phyloP scores from a whole-genome alignment of 2,888 invertebrate species.

The Luffia ferchaultella region DNA sequence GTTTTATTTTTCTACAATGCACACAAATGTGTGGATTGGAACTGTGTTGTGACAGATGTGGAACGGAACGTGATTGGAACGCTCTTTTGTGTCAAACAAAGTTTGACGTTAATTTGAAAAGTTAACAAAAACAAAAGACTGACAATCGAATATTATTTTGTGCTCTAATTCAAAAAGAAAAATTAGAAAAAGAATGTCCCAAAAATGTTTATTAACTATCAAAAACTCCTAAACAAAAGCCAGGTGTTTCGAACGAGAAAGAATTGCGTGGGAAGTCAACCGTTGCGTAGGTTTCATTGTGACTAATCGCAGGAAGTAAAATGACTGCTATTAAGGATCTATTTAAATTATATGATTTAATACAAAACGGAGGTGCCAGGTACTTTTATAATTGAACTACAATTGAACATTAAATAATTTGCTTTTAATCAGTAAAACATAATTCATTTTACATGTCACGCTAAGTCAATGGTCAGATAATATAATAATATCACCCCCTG shows the following conservation, averaged over 20 bases:
- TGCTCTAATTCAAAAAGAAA: constrained; percentile 5
- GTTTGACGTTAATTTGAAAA: constrained; percentile 49
- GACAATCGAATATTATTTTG: constrained; percentile 19
- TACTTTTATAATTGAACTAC: constrained; percentile 29
- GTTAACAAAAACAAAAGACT: constrained; percentile 32
- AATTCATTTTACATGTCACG: too few species aligned
- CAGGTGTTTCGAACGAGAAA: too few species aligned
- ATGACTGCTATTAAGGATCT: constrained; percentile 41
- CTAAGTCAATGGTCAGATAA: too few species aligned
- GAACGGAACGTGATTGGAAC: constrained; percentile 14
- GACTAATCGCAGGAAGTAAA: constrained; percentile 25
- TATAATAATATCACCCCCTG: too few species aligned
- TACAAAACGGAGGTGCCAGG: constrained; percentile 70
- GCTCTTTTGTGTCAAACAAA: constrained; percentile 15
- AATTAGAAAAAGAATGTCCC: neutral
- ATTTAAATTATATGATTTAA: constrained; percentile 68
- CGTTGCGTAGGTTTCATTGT: constrained; percentile 23
- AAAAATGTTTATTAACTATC: too few species aligned
- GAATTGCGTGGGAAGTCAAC: constrained; percentile 44
- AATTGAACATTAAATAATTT: neutral
- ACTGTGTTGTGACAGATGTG: too few species aligned
- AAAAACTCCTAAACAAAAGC: too few species aligned
- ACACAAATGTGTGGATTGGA: too few species aligned
- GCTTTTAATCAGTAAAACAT: too few species aligned
- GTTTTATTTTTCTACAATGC: too few species aligned